These are phyloP conservation scores for Scolopax rusticola DNA, from an alignment of 2,797 vertebrate genomes.

Conservation along the genomic window DNA sequence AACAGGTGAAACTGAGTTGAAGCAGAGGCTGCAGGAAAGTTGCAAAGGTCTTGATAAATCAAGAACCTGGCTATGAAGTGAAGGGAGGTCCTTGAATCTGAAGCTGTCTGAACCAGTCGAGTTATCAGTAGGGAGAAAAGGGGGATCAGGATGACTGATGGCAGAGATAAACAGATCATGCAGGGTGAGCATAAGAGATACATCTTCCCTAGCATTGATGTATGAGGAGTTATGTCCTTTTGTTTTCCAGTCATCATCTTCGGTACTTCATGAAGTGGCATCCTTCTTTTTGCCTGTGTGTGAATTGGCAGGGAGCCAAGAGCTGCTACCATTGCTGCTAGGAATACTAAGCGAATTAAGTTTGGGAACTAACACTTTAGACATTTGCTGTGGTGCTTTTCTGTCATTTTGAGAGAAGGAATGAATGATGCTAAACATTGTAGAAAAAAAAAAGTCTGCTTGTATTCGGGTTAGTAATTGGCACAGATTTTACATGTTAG, in stretches of 20 bases:
- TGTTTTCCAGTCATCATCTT: constrained; percentile 4
- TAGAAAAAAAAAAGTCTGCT: not conserved
- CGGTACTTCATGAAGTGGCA: not conserved
- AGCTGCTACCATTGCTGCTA: not conserved
- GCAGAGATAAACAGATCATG: not conserved
- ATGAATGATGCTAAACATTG: not conserved
- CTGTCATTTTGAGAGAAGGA: not conserved
- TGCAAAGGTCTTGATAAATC: not conserved
- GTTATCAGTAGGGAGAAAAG: not conserved
- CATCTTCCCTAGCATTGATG: not conserved
- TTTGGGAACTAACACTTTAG: not conserved
- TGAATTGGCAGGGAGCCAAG: not conserved
- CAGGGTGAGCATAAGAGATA: not conserved
- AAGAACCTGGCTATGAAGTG: not conserved
- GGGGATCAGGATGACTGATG: not conserved
- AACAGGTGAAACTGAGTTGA: not conserved
- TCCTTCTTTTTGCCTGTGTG: not conserved
- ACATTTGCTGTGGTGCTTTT: constrained; percentile 5
- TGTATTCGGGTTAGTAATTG: not conserved
- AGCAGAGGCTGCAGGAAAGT: not conserved
- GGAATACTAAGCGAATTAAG: constrained; percentile 3
- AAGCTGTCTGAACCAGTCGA: not conserved
- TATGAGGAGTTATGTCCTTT: not conserved
- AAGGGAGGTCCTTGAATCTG: not conserved
- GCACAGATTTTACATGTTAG: not conserved